phyloP scores from a whole-genome alignment of 2,797 vertebrate species.

The Periparus ater region DNA sequence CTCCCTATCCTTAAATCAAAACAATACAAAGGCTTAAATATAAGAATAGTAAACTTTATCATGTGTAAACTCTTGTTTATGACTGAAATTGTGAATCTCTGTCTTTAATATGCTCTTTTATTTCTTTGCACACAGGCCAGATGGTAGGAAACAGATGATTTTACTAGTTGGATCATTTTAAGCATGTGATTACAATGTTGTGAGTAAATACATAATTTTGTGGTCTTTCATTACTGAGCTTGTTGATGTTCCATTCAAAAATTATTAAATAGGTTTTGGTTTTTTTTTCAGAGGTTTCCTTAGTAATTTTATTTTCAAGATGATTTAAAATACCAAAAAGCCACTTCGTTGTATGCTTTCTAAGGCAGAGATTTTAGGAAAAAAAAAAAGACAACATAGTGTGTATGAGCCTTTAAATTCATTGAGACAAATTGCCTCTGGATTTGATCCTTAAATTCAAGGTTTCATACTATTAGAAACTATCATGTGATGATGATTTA shows the following conservation, averaged over 20 bases:
- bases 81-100: not conserved
- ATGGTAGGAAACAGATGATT: constrained; percentile 3
- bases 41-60: not conserved
- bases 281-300: not conserved
- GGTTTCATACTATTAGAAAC: not conserved
- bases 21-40: not conserved
- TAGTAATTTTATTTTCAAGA: not conserved
- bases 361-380: not conserved
- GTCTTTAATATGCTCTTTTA: not conserved
- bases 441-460: not conserved
- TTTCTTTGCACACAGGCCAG: not conserved
- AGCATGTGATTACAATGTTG: not conserved
- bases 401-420: not conserved
- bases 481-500: not conserved
- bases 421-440: not conserved
- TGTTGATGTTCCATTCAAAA: not conserved
- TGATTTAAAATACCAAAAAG: not conserved
- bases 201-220: not conserved
- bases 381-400: not conserved
- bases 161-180: not conserved
- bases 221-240: not conserved
- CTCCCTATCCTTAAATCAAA: not conserved
- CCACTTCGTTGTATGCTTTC: not conserved
- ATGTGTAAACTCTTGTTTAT: not conserved
- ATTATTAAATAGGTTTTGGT: not conserved